Percentiles rank a stretch among this genome's conserved stretches.
Conservation (phyloP, 2,113 vertebrate species). For the Microcebus jonahi region DNA sequence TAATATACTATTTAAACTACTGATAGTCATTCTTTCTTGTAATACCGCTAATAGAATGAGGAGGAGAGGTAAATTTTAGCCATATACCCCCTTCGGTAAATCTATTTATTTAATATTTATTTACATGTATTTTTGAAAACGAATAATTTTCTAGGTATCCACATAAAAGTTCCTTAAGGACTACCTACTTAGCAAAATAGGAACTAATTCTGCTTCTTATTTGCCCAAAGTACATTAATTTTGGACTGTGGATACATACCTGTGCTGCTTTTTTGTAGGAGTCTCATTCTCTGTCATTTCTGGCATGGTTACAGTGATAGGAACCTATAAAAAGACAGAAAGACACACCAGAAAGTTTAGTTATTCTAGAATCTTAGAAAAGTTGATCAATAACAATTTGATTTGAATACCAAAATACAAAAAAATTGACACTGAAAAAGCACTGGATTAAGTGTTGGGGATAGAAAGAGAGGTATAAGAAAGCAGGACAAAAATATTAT, state of each 20-base stretch:
- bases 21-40: background rate
- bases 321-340: constrained; percentile 78
- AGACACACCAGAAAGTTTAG: constrained; percentile 57
- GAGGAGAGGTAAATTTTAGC: constrained; percentile 11
- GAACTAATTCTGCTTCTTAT: constrained; percentile 17
- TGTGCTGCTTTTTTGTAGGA: constrained; percentile 91
- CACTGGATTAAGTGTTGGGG: background rate
- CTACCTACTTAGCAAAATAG: background rate
- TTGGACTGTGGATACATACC: constrained; percentile 84
- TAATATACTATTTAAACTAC: constrained; percentile 5
- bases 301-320: constrained; percentile 92
- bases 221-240: background rate
- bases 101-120: constrained; percentile 6
- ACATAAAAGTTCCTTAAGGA: background rate
- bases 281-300: constrained; percentile 97
- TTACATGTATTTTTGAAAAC: background rate
- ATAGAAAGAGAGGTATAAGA: background rate
- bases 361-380: background rate
- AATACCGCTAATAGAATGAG: background rate
- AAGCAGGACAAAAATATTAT: background rate
- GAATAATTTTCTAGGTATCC: constrained; percentile 8
- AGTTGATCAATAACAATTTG: constrained; percentile 32
- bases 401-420: constrained; percentile 50
- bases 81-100: background rate
- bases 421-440: constrained; percentile 28